phyloP scores from a whole-genome alignment of 1,140 invertebrate genomes.

The Andricus grossulariae region DNA sequence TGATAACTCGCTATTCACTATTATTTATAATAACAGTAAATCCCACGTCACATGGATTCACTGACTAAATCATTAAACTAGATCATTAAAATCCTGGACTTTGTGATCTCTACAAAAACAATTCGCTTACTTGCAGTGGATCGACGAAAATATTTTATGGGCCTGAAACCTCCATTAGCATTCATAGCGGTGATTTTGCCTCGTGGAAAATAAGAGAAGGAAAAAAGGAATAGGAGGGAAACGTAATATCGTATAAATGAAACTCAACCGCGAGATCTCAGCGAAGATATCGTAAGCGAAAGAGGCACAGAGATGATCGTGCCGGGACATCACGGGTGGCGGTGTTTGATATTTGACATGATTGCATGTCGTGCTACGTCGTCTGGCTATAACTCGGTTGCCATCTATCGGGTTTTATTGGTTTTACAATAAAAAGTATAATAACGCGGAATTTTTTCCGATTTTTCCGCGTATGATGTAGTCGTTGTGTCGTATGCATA shows the following conservation, averaged over 20 bases:
- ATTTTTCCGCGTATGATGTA: conserved; percentile 56
- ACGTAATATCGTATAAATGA: conserved; percentile 55
- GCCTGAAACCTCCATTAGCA: conserved; percentile 35
- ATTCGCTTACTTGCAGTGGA: too few species aligned
- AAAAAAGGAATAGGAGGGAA: conserved; percentile 47
- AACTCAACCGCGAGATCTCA: conserved; percentile 46
- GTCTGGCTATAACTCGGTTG: conserved; percentile 44
- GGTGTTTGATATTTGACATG: conserved; percentile 54
- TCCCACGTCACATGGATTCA: too few species aligned
- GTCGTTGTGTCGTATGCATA: conserved; percentile 42
- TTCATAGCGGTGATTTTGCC: conserved; percentile 36
- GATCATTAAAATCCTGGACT: too few species aligned
- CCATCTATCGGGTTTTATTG: conserved; percentile 54
- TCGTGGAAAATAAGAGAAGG: too few species aligned
- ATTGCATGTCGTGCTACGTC: conserved; percentile 45
- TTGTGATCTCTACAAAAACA: too few species aligned
- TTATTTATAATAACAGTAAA: too few species aligned
- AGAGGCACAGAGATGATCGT: conserved; percentile 21
- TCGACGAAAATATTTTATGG: too few species aligned
- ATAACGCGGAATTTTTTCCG: conserved; percentile 61
- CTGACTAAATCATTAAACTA: too few species aligned
- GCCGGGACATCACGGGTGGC: conserved; percentile 36
- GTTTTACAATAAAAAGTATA: conserved; percentile 61
- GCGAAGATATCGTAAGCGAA: conserved; percentile 49
- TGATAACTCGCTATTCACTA: too few species aligned